Conservation (phyloP, 2,113 vertebrate genomes). For the Channa argus region DNA sequence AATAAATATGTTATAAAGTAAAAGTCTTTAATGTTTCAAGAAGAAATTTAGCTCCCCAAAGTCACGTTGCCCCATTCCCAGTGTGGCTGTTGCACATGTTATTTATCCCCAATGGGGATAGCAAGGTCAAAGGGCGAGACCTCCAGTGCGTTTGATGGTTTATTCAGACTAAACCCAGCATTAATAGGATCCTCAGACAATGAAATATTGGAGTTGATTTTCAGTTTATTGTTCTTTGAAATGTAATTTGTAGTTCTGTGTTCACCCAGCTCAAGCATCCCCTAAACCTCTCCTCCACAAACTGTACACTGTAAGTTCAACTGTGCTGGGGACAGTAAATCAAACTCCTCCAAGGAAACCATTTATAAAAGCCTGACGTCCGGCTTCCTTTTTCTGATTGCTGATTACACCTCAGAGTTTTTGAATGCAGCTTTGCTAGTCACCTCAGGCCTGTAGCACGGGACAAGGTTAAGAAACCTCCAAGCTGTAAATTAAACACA, state of each 20-base stretch:
- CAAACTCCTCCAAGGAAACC: slow-evolving; percentile 63
- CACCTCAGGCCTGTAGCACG: slow-evolving; percentile 50
- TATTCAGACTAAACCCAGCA: neutral
- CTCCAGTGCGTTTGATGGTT: slow-evolving; percentile 15
- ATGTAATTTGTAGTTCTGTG: slow-evolving; percentile 50
- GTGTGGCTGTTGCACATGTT: slow-evolving; percentile 1
- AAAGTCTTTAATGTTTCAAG: slow-evolving; percentile 22
- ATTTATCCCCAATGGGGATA: neutral
- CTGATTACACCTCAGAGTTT: slow-evolving; percentile 78
- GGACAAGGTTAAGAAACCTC: slow-evolving; percentile 64
- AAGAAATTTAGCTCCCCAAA: slow-evolving; percentile 15
- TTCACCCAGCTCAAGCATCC: slow-evolving; percentile 24
- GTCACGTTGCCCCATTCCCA: neutral
- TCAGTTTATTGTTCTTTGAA: slow-evolving; percentile 32
- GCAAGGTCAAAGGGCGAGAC: slow-evolving; percentile 21
- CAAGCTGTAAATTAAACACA: slow-evolving; percentile 75
- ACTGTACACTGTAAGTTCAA: slow-evolving; percentile 49
- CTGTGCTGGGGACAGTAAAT: slow-evolving; percentile 66
- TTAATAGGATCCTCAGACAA: slow-evolving; percentile 1
- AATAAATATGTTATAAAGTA: slow-evolving; percentile 9
- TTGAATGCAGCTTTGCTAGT: slow-evolving; percentile 51
- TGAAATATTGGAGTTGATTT: slow-evolving; percentile 26
- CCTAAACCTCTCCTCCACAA: slow-evolving; percentile 13
- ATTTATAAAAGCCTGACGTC: slow-evolving; percentile 70
- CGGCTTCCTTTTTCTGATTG: slow-evolving; percentile 76